Evolutionary conservation across 2,888 invertebrate genomes (phyloP).

Genomic region (Agrochola litura): DNA sequence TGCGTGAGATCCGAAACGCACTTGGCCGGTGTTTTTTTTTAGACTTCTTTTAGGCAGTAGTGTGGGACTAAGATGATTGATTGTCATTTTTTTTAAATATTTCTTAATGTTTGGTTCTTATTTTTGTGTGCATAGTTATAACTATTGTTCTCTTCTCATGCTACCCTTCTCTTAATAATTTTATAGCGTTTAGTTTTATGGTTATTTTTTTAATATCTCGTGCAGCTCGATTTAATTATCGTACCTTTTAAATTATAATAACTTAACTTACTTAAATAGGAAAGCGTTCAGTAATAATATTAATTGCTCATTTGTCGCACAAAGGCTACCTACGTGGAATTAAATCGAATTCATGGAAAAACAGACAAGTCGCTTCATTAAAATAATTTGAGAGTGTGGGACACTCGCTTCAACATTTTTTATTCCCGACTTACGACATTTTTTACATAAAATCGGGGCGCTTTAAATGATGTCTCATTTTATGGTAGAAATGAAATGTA

Average conservation of each 20-base stretch:
- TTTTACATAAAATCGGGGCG: not conserved
- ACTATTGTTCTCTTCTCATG: not conserved
- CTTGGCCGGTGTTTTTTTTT: not conserved
- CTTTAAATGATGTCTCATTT: conserved; percentile 21
- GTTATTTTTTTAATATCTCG: not conserved
- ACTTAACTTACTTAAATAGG: not conserved
- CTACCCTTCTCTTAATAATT: not conserved
- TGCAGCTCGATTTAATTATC: not conserved
- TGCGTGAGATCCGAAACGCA: too few species aligned
- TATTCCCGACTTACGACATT: not conserved
- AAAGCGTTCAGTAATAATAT: conserved; percentile 7
- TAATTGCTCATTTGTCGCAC: conserved; percentile 41
- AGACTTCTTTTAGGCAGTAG: not conserved
- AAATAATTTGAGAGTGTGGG: conserved; percentile 53
- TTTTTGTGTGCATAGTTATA: not conserved
- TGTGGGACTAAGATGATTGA: not conserved
- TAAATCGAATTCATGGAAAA: conserved; percentile 41
- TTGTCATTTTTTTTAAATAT: not conserved
- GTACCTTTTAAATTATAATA: not conserved
- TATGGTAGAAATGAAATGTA: not conserved
- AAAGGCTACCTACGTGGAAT: conserved; percentile 44
- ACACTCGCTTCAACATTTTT: conserved; percentile 31
- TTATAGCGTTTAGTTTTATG: not conserved
- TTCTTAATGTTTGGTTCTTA: not conserved
- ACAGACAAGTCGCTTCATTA: conserved; percentile 50